Evolutionary conservation across 2,888 invertebrate genomes (phyloP).

Genomic region (Morpho achilles): DNA sequence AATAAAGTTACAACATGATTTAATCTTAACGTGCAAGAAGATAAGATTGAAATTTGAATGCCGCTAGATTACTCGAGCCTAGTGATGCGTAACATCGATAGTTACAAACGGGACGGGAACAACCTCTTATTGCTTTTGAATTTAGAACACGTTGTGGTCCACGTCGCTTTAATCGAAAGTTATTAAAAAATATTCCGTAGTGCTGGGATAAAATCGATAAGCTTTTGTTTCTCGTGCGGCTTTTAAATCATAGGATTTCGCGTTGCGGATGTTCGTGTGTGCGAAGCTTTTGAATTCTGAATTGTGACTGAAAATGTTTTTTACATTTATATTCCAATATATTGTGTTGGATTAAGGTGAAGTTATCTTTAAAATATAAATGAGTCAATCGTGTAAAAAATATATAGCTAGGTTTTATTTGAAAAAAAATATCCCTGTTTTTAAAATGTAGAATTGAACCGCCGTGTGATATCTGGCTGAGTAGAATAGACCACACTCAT

Average conservation of each 20-base stretch:
- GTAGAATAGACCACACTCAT: too few species aligned
- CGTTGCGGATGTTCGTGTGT: not conserved
- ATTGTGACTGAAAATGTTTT: not conserved
- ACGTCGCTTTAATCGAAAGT: conserved; percentile 33
- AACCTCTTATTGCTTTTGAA: conserved; percentile 45
- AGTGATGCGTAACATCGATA: conserved; percentile 35
- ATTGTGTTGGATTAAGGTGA: too few species aligned
- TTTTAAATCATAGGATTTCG: conserved; percentile 8
- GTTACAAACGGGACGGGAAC: conserved; percentile 26
- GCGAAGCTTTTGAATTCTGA: conserved; percentile 5
- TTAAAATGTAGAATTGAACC: too few species aligned
- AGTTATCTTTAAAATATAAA: too few species aligned
- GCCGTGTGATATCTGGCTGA: too few species aligned
- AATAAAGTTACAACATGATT: not conserved
- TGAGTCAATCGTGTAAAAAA: too few species aligned
- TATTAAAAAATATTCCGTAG: conserved; percentile 37
- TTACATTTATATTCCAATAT: too few species aligned
- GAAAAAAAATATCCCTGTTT: too few species aligned
- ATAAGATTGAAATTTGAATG: conserved; percentile 17
- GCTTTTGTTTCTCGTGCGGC: conserved; percentile 2
- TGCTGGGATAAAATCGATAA: conserved; percentile 32
- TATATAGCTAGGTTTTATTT: too few species aligned
- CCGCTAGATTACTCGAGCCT: conserved; percentile 4
- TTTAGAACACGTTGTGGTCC: conserved; percentile 39
- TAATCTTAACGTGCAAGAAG: not conserved